These are phyloP conservation scores for Meteorus cinctellus DNA, from an alignment of 2,888 invertebrate species.

Conservation along the genomic window DNA sequence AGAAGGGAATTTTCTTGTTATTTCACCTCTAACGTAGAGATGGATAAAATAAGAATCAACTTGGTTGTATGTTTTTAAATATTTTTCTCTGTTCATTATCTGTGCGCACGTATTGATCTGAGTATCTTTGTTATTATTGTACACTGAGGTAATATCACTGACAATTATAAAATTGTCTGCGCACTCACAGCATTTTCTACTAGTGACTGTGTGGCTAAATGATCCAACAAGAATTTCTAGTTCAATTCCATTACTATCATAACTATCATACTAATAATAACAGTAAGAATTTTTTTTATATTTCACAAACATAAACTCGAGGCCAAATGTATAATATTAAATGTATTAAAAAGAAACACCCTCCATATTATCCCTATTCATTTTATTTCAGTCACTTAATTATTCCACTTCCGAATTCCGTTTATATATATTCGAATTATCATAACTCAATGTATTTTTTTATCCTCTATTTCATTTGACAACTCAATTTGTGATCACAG, in stretches of 20 bases:
- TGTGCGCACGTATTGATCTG: too few relatives aligned
- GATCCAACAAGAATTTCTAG: not conserved
- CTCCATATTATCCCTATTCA: not conserved
- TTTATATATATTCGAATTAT: not conserved
- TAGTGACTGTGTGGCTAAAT: not conserved
- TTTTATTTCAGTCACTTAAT: not conserved
- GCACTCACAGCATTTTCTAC: conserved; percentile 38
- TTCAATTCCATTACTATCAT: not conserved
- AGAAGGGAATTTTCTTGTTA: too few relatives aligned
- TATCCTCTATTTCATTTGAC: not conserved
- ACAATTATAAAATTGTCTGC: conserved; percentile 12
- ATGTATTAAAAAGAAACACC: not conserved
- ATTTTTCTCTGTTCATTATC: too few relatives aligned
- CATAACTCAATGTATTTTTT: not conserved
- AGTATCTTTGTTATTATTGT: not conserved
- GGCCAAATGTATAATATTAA: not conserved
- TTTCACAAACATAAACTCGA: not conserved
- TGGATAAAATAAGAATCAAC: too few relatives aligned
- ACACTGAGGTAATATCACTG: conserved; percentile 28
- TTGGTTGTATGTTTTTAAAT: too few relatives aligned
- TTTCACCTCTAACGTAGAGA: too few relatives aligned
- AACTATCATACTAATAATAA: not conserved
- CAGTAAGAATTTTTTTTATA: too few relatives aligned
- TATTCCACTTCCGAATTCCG: not conserved
- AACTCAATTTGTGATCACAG: not conserved